Evolutionary conservation across 1,140 invertebrate genomes (phyloP).

Genomic region (roundworm (Caenorhabditis elegans)): WBcel235 BX284605.5:9218501-9219000

Average conservation of each 20-base stretch:
- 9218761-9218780: neutral
- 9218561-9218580: neutral
- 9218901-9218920: neutral
- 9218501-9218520: neutral
- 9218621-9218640: neutral
- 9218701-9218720: neutral
- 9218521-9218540: slow-evolving; percentile 16
- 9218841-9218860: neutral
- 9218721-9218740: neutral
- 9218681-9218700: neutral
- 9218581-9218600: neutral
- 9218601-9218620: neutral
- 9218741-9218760: neutral
- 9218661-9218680: neutral
- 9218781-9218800: neutral
- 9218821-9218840: neutral
- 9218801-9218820: neutral
- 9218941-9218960: neutral
- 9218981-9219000: neutral
- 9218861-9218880: neutral
- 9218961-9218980: neutral
- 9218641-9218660: neutral
- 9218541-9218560: neutral
- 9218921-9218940: neutral
- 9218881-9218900: neutral